Base-by-base conservation (phyloP, 2,888 invertebrate genomes). In the Synanthedon formicaeformis region DNA sequence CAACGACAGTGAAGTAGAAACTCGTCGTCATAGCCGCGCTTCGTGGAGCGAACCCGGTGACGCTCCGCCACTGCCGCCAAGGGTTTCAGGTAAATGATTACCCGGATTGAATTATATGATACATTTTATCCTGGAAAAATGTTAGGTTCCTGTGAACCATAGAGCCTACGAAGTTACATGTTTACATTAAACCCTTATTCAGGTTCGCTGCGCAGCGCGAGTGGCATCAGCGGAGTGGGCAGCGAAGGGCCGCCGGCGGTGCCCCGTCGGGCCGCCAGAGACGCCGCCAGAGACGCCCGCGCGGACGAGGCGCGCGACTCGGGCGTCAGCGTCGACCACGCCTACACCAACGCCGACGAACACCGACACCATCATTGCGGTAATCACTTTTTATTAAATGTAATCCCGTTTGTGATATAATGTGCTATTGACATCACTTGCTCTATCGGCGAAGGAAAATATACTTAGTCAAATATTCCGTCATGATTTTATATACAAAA, bases 31-130 rank as follows among this genome's bases (percentile, higher is more conserved):
- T 72, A 89, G 81, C 56, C 81, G 85, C 50, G 73, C 86, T 12
- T 80, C 87, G 1, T 81, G 88, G 79, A 79, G 81, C 52, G 82
- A 82, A 51, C 78, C 88, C 0, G 81, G 90, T 54, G 91, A 91
- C 60, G 95, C 95, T 0, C 94, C 94, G 14, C 95, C 95, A 0
- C 71, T 95, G 54, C 95, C 95, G 3, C 95, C 95, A 0, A 83
- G 95, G 56, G 94, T 94, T 6, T 92, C 93, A 60, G 92, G 92
- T 92, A 74, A 52, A 52, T 18, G 18, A 34, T 71, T 78, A 67
- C 14, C 12, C 48, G 40, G 45, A 41, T 41, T n/a, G 11, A 11
- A n/a, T 10, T 41, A 41, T 41, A 41, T 48, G 18, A 18, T 18
- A 3, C 18, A 2, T 18, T 23, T 23, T n/a, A 52, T 40, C n/a